Percentiles rank a stretch among this genome's conserved stretches.
These are phyloP conservation scores for Oxygymnocypris stewartii DNA, from an alignment of 2,113 vertebrate species.

Conservation along the genomic window DNA sequence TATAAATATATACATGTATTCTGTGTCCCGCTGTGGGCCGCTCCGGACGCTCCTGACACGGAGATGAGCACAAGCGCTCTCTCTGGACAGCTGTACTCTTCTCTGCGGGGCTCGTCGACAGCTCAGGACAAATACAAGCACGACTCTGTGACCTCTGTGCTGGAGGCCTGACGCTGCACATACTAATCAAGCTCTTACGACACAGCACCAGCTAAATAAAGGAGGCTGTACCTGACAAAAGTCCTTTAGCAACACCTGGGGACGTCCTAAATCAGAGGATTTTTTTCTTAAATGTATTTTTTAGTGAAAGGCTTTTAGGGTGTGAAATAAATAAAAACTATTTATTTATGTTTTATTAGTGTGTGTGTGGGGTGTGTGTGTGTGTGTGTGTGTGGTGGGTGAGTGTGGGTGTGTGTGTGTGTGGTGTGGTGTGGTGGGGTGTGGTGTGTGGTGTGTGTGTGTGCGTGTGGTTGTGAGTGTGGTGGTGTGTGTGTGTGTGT, in stretches of 20 bases:
- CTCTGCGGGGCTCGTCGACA: neutral
- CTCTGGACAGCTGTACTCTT: neutral
- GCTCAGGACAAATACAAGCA: neutral
- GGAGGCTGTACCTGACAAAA: neutral
- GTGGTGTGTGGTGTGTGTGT: no score
- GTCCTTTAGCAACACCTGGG: neutral
- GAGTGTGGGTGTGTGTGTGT: no score
- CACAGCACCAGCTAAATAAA: neutral
- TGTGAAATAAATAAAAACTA: no score
- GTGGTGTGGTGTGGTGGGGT: no score
- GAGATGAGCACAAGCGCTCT: neutral
- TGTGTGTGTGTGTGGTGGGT: no score
- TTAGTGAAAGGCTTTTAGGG: neutral
- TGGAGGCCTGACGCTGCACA: neutral
- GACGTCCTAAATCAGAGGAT: neutral
- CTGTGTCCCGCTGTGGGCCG: neutral
- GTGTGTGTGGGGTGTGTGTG: no score
- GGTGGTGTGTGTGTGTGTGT: no score
- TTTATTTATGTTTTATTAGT: no score
- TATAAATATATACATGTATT: no score
- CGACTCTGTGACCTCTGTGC: neutral
- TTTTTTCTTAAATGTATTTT: no score
- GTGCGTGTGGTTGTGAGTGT: no score
- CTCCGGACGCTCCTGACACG: neutral
- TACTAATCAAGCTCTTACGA: neutral